Conservation (phyloP, 2,888 invertebrate genomes). For the Drosophila eohydei region DNA sequence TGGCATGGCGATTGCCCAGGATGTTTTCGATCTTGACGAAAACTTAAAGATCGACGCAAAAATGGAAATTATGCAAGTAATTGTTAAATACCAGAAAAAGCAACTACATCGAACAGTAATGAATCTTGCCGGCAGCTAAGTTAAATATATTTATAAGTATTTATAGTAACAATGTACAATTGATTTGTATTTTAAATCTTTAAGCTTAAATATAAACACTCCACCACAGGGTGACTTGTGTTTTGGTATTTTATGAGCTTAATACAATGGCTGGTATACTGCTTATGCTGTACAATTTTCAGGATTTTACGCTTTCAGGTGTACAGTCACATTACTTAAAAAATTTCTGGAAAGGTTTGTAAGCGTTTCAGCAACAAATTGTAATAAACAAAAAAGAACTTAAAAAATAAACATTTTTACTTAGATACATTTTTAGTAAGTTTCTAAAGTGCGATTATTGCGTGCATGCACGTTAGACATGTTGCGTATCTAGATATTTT, state of each 20-base stretch:
- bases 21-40: slow-evolving; percentile 50
- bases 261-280: not conserved
- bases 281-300: not conserved
- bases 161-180: not conserved
- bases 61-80: slow-evolving; percentile 57
- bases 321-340: slow-evolving; percentile 16
- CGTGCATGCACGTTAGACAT: too few relatives aligned
- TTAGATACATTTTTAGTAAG: not conserved
- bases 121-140: slow-evolving; percentile 34
- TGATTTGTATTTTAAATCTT: not conserved
- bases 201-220: slow-evolving; percentile 1
- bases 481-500: not conserved
- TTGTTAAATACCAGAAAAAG: slow-evolving; percentile 54
- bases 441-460: not conserved
- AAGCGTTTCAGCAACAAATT: slow-evolving; percentile 27
- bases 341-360: slow-evolving; percentile 39
- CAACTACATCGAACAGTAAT: slow-evolving; percentile 48
- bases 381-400: slow-evolving; percentile 19
- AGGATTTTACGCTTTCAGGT: not conserved
- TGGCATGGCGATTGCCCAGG: slow-evolving; percentile 56
- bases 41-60: slow-evolving; percentile 53
- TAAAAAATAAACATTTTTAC: not conserved
- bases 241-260: slow-evolving; percentile 7
- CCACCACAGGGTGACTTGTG: slow-evolving; percentile 23
- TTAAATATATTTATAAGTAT: not conserved